phyloP scores from a whole-genome alignment of 2,113 vertebrate genomes.

The Murina feae region DNA sequence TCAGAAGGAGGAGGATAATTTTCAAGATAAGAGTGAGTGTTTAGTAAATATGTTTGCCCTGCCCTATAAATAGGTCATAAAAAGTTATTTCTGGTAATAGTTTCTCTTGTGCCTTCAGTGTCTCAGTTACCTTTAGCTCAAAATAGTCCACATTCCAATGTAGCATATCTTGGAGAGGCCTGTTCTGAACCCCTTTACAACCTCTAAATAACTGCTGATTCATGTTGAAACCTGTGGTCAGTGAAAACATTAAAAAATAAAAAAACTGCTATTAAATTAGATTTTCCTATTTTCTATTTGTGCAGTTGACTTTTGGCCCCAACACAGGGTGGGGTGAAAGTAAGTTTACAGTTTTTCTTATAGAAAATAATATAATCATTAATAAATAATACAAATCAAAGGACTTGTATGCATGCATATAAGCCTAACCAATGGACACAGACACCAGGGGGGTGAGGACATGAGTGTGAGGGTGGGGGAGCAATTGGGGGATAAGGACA shows the following conservation, averaged over 20 bases:
- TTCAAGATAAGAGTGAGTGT: not conserved
- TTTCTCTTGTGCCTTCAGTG: not conserved
- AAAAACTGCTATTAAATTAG: not conserved
- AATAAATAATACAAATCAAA: not conserved
- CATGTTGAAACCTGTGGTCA: not conserved
- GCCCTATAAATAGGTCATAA: not conserved
- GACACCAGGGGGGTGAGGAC: too few relatives aligned
- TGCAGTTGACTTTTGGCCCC: not conserved
- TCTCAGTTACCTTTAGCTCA: not conserved
- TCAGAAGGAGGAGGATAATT: not conserved
- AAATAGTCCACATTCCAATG: not conserved
- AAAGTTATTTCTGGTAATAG: not conserved
- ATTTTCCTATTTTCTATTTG: not conserved
- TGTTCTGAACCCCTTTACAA: not conserved
- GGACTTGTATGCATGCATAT: too few relatives aligned
- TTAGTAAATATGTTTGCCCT: not conserved
- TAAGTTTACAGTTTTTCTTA: not conserved
- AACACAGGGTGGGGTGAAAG: not conserved
- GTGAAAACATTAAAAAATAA: not conserved
- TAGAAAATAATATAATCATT: not conserved
- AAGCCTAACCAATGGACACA: too few relatives aligned
- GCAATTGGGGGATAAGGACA: too few relatives aligned
- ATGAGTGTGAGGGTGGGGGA: too few relatives aligned
- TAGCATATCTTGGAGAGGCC: not conserved
- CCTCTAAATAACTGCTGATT: slow-evolving; percentile 1